These are phyloP conservation scores for Pseudotriccus pelzelni DNA, from an alignment of 2,797 vertebrate species.

Conservation along the genomic window DNA sequence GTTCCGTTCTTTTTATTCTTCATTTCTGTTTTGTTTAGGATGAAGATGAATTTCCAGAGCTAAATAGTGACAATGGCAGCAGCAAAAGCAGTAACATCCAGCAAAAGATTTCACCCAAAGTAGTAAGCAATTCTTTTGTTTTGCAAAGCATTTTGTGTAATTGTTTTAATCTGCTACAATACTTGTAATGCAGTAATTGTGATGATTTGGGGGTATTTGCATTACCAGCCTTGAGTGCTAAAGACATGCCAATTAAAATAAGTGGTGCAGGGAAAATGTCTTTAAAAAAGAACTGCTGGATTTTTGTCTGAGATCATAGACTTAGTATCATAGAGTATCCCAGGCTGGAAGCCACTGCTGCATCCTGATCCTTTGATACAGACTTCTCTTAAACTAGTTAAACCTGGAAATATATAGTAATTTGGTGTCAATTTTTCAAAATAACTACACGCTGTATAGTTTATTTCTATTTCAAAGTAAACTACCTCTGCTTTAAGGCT, in stretches of 20 bases:
- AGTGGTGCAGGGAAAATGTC: background rate
- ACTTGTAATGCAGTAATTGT: background rate
- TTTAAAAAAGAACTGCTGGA: background rate
- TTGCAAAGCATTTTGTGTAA: background rate
- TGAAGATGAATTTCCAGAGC: conserved; percentile 93
- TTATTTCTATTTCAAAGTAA: background rate
- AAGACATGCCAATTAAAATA: background rate
- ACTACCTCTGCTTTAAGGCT: background rate
- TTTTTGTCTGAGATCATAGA: background rate
- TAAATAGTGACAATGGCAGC: conserved; percentile 81
- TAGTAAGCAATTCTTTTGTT: conserved; percentile 77
- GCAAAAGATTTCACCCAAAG: conserved; percentile 88
- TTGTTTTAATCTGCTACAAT: background rate
- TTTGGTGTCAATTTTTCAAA: background rate
- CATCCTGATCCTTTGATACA: background rate
- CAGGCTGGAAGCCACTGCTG: background rate
- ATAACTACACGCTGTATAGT: background rate
- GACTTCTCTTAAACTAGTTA: background rate
- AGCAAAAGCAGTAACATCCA: conserved; percentile 84
- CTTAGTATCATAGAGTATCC: background rate
- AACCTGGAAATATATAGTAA: background rate
- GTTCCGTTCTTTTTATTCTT: background rate
- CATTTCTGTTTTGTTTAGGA: conserved; percentile 77
- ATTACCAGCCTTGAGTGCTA: background rate
- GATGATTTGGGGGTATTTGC: background rate